Evolutionary conservation across 1,140 invertebrate genomes (phyloP), one percentile per base, ranked within the genome.

Genomic region (Vanessa tameamea): DNA sequence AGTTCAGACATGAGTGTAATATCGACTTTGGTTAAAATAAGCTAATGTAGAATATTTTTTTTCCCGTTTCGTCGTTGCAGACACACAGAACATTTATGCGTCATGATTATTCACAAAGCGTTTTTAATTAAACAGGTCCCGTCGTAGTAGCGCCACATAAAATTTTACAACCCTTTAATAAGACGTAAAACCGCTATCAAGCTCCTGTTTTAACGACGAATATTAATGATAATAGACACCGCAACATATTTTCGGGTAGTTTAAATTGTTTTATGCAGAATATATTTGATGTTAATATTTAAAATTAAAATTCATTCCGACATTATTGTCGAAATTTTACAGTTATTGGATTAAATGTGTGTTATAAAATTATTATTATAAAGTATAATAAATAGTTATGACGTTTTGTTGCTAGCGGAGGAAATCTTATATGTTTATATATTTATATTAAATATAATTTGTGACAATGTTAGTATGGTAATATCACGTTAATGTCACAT

Each of bases 161-260:
- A 92, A 91, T 90, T 92, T 92, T 90, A 92, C 76, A 92, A 92
- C 90, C 90, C 90, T 90, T 92, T 92, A 90, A 90, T 92, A 90
- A 90, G 87, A 90, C 87, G 83, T 90, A 84, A 90, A 90, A 90
- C 81, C 82, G 85, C 82, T 79, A 82, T 90, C 80, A 86, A 85
- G 79, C 77, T 84, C 26, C 79, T 78, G 82, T 80, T 87, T 86
- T 87, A 86, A 89, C 82, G 82, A 85, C 77, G 86, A 85, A 88
- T 90, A 90, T 92, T 89, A 90, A 92, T 88, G 81, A 90, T 87
- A 86, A 88, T 87, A 78, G 81, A 80, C 76, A 83, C 87, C 85
- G 78, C 86, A 84, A 87, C 80, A 87, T 85, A 82, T 85, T 88
- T 84, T 82, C 72, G 65, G 71, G 72, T 66, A 70, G 64, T 77